phyloP scores from a whole-genome alignment of 1,140 invertebrate genomes.

The Plectus sambesii region DNA sequence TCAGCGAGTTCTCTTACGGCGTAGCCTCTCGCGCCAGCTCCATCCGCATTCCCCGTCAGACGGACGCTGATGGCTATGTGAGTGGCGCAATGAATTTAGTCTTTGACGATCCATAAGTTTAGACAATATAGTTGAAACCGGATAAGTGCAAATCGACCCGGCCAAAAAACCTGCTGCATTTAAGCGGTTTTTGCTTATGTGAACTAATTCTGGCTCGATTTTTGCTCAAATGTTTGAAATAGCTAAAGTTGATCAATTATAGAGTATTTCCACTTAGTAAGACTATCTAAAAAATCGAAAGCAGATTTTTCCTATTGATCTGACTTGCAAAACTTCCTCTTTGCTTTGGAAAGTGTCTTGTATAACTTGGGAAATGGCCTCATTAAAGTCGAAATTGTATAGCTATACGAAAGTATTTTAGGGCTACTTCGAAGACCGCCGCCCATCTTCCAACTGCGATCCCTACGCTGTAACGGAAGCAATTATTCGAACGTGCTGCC shows the following conservation, averaged over 20 bases:
- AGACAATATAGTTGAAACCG: not conserved
- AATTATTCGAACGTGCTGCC: no score
- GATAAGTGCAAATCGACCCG: no score
- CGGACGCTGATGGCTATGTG: constrained; percentile 62
- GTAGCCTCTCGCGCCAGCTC: constrained; percentile 67
- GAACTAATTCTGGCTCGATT: no score
- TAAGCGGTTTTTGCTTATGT: no score
- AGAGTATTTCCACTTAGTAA: no score
- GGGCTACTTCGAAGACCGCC: constrained; percentile 82
- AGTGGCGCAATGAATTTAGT: constrained; percentile 13
- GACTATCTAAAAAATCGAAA: not conserved
- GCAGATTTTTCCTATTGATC: constrained; percentile 11
- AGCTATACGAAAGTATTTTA: no score
- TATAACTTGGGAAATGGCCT: no score
- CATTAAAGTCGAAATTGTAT: no score
- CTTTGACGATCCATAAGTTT: not conserved
- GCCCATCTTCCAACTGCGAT: constrained; percentile 85
- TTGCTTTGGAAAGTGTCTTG: no score
- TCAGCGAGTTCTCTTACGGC: constrained; percentile 65
- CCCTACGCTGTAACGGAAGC: constrained; percentile 62
- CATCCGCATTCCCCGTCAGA: constrained; percentile 66
- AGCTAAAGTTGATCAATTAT: no score
- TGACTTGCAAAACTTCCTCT: constrained; percentile 6
- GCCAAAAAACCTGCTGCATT: no score
- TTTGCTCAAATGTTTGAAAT: no score